A percentile compares a stretch with the other conserved stretches of the same genome.
Evolutionary conservation across 2,113 vertebrate genomes (phyloP).

Genomic region (Phylloscopus whistleri): DNA sequence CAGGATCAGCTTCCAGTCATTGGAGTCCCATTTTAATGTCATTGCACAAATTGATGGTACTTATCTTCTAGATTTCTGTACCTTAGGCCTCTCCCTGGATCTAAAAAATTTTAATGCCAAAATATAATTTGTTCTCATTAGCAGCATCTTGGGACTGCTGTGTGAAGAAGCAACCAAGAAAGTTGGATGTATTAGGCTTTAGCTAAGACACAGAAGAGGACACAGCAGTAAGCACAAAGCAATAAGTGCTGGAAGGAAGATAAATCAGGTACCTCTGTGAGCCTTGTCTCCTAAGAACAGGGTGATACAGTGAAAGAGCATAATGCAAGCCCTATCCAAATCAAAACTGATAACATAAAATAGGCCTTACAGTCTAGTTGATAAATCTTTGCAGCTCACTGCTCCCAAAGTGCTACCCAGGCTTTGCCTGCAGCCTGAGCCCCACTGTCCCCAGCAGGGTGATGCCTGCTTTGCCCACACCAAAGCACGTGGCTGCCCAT

Average conservation of each 20-base stretch:
- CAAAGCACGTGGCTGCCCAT: accelerated
- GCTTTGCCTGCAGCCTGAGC: not conserved
- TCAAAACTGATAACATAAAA: conserved; percentile 18
- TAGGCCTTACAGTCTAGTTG: not conserved
- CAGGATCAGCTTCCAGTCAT: not conserved
- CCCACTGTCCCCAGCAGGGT: not conserved
- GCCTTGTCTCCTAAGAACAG: not conserved
- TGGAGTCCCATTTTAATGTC: conserved; percentile 2
- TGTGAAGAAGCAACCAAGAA: not conserved
- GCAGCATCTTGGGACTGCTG: not conserved
- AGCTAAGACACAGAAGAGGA: not conserved
- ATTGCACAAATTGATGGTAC: not conserved
- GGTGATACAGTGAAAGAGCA: not conserved
- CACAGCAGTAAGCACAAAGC: not conserved
- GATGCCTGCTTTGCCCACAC: not conserved
- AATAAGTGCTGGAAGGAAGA: not conserved
- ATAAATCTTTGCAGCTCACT: not conserved
- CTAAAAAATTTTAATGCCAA: not conserved
- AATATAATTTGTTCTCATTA: conserved; percentile 15
- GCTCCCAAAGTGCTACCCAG: not conserved
- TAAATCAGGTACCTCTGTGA: not conserved
- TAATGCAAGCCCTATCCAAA: not conserved
- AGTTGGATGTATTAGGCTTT: not conserved
- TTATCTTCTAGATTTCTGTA: not conserved
- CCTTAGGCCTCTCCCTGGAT: not conserved